phyloP scores from a whole-genome alignment of 1,140 invertebrate genomes.

The Acyrthosiphon pisum region DNA sequence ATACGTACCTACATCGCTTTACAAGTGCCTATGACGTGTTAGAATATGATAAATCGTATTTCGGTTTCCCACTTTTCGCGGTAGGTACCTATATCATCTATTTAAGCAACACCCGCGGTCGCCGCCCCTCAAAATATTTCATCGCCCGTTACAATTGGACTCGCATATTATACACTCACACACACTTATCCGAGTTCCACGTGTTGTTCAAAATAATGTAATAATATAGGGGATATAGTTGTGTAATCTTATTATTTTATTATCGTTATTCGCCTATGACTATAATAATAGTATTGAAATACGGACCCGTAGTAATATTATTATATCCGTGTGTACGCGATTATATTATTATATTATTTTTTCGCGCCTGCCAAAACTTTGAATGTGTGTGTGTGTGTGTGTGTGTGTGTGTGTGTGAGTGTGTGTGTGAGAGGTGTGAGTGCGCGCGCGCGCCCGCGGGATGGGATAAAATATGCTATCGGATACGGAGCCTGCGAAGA shows the following conservation, averaged over 20 bases:
- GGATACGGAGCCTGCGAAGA: slow-evolving; percentile 33
- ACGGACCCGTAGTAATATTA: too few species aligned
- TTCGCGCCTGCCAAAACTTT: slow-evolving; percentile 27
- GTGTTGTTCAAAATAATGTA: too few species aligned
- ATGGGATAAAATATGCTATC: slow-evolving; percentile 39
- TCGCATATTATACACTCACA: too few species aligned
- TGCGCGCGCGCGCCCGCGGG: not conserved
- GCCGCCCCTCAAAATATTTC: too few species aligned
- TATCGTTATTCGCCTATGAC: too few species aligned
- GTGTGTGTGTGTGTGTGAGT: too few species aligned
- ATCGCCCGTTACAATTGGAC: not conserved
- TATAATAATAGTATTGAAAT: too few species aligned
- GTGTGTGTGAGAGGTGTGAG: not conserved
- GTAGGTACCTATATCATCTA: too few species aligned
- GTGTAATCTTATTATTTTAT: too few species aligned
- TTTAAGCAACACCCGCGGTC: not conserved
- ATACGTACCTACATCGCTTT: not conserved
- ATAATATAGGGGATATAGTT: too few species aligned
- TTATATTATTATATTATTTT: not conserved
- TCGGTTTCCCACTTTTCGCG: not conserved
- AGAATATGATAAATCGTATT: not conserved
- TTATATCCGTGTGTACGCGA: not conserved
- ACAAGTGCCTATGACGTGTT: not conserved
- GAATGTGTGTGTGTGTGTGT: too few species aligned
- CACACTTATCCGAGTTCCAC: too few species aligned